Base-by-base conservation (phyloP, 1,140 invertebrate species). In the Magallana angulata region DNA sequence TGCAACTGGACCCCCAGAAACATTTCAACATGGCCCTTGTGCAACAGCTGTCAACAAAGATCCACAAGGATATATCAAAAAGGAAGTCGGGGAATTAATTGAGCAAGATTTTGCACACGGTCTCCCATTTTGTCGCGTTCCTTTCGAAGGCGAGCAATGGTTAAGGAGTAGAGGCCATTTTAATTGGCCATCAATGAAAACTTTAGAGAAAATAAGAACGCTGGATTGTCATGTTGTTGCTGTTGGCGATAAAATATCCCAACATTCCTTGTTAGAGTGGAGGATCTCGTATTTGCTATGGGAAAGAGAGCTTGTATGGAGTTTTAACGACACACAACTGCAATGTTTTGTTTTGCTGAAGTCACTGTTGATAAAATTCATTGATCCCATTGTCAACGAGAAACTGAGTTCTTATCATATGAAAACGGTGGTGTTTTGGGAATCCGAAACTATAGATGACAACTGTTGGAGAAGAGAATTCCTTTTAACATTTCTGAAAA, bases 401-500 rank as follows among this genome's bases (percentile, higher is more conserved):
- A 36, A 62, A 57, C 30, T 87, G n/a, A 87, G 58, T 56, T 59
- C 80, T 1, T 87, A 82, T 56, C 85, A 87, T 56, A 87, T 87
- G 58, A 87, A 87, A 82, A 87, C 58, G 14, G 56, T 87, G 1
- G 24, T 87, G 24, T 82, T 87, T 56, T 87, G 85, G 85, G 58
- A 81, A 59, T 87, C 76, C 11, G 85, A 87, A 82, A 62, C 82
- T 9, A 48, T 11, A 57, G 12, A 7, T 14, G 16, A 24, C 57
- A 18, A 86, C 16, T 30, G n/a, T 9, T 86, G 85, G 85, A 56
- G 59, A 14, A 58, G 24, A 62, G 56, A 87, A 64, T 24, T 12
- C 60, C n/a, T 83, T 36, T 11, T 87, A 7, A 14, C 9, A 16
- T 82, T 80, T 56, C 12, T 64, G 16, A 30, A 48, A 14, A 62